Evolutionary conservation across 2,888 invertebrate genomes (phyloP).

Genomic region (Fragum whitleyi): DNA sequence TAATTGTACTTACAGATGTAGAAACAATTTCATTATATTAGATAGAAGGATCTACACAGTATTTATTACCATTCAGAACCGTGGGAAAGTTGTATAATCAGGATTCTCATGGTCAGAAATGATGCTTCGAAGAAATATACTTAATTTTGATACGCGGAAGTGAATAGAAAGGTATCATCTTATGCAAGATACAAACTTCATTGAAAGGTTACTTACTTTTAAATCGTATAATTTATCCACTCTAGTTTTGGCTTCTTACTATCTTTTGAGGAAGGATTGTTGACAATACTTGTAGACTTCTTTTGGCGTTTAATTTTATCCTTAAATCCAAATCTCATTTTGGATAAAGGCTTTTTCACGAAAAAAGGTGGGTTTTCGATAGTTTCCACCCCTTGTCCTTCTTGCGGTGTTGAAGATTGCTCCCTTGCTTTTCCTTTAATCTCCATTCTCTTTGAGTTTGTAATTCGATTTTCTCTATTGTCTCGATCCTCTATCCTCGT

Average conservation of each 20-base stretch:
- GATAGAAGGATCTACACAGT: no score
- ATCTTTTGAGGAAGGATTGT: background rate
- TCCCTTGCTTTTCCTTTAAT: background rate
- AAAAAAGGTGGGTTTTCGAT: conserved; percentile 35
- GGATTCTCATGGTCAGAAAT: background rate
- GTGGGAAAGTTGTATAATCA: conserved; percentile 2
- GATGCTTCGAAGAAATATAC: no score
- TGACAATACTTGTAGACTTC: background rate
- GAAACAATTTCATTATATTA: no score
- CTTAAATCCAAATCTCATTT: conserved; percentile 31
- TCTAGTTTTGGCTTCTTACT: conserved; percentile 18
- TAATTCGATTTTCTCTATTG: background rate
- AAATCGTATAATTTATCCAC: conserved; percentile 21
- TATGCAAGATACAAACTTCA: background rate
- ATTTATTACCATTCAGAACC: background rate
- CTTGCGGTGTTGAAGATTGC: background rate
- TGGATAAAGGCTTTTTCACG: conserved; percentile 40
- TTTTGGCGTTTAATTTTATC: background rate
- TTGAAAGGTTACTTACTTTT: background rate
- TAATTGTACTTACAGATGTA: no score
- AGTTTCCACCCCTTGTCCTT: background rate
- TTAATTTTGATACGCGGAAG: background rate
- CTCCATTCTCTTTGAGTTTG: background rate
- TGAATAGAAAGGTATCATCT: background rate
- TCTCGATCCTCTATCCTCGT: background rate